Conservation (phyloP, 2,888 invertebrate genomes). For the Branchellion lobata region DNA sequence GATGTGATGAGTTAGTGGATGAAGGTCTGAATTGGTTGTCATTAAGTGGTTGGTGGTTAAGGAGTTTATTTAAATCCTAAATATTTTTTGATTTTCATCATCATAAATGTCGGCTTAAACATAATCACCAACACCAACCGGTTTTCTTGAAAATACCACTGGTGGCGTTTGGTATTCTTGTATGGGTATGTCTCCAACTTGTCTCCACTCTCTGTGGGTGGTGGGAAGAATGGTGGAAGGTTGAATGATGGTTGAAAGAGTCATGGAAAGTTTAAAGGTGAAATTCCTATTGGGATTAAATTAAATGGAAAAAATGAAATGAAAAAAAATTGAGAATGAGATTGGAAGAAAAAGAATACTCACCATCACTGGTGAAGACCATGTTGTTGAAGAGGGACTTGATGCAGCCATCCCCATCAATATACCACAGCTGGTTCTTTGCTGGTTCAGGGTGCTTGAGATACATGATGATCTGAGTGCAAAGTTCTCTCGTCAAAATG, state of each 20-base stretch:
- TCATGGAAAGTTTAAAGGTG: no score
- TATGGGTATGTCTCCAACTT: constrained; percentile 31
- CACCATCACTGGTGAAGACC: constrained; percentile 43
- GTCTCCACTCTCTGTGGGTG: constrained; percentile 18
- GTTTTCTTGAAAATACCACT: constrained; percentile 40
- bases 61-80: no score
- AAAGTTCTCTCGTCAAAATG: not conserved
- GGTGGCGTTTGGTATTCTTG: constrained; percentile 32
- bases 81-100: no score
- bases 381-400: constrained; percentile 46
- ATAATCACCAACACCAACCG: no score
- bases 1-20: no score
- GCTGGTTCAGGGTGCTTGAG: constrained; percentile 8
- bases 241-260: not conserved
- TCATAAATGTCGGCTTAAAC: no score
- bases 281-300: no score
- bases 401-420: constrained; percentile 44
- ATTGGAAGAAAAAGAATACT: not conserved
- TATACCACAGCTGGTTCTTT: constrained; percentile 49
- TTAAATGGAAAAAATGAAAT: no score
- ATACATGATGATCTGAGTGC: constrained; percentile 30
- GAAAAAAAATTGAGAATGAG: no score
- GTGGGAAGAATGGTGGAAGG: not conserved
- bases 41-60: no score
- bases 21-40: no score